Evolutionary conservation across 2,888 invertebrate genomes (phyloP), one percentile per base, ranked within the genome.

Genomic region (Hyalella azteca): DNA sequence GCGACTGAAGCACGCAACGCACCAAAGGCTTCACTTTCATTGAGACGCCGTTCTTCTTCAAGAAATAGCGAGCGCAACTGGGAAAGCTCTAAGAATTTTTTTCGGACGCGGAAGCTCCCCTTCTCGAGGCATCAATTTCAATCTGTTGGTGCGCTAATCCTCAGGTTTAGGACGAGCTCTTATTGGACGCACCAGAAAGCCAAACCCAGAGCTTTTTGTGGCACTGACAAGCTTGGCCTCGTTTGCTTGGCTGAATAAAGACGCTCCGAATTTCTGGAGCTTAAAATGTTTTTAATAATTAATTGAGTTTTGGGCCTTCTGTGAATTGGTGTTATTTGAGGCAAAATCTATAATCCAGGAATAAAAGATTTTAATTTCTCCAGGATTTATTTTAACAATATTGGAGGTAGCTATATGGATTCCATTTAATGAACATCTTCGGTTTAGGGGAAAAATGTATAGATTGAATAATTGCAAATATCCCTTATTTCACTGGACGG

Each of bases 51-150:
- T 66, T 29, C 36, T 36, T n/a, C 13, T 19, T 36, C n/a, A 9
- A 36, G 66, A 7, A 15, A 7, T 19, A 36, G 66, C 66, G 4
- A 11, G 39, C 13, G 13, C 54, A 54, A n/a, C 54, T 11, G 26
- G 29, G 54, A 54, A 54, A 54, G 54, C 29, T 9, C 54, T 11
- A 2, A 13, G 54, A 19, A 19, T 66, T 66, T 54, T 54, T 54
- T 36, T 66, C 36, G n/a, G 66, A n/a, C 15, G 66, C 39, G 66
- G 66, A 66, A 66, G 66, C 66, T 54, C 54, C 54, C 54, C 36
- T 66, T 66, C 66, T 66, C 66, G 66, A 26, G 66, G 66, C 66
- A 66, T 66, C 66, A 66, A 66, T 66, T 66, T 66, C 66, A 66
- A 66, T 66, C 66, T 66, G 66, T 66, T 29, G 66, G 66, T 66